A percentile compares a stretch with the other conserved stretches of the same genome.
These are phyloP conservation scores for Drosophila prosaltans DNA, from an alignment of 1,140 invertebrate genomes.

Conservation along the genomic window DNA sequence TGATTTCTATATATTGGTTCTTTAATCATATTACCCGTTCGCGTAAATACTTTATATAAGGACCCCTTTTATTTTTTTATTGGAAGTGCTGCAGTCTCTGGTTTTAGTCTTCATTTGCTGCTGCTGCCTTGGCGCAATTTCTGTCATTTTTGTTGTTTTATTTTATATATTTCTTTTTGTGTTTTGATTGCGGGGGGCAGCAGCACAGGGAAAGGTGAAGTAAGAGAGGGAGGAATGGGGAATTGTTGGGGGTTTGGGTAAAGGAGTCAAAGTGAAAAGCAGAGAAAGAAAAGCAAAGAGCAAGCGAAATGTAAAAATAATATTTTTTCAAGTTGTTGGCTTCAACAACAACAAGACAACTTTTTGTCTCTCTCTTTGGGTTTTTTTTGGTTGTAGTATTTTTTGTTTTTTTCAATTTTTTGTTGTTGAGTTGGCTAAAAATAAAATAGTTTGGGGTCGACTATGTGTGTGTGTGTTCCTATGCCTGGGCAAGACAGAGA, in stretches of 20 bases:
- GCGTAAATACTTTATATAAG: no score
- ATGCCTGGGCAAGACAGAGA: constrained; percentile 30
- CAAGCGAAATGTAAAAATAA: constrained; percentile 79
- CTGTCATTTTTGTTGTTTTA: constrained; percentile 52
- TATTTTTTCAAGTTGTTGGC: constrained; percentile 77
- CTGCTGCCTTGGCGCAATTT: constrained; percentile 63
- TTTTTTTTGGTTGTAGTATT: neutral
- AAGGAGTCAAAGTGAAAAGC: constrained; percentile 76
- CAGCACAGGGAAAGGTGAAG: neutral
- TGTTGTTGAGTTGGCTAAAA: constrained; percentile 72
- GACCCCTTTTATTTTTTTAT: neutral
- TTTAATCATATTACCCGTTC: no score
- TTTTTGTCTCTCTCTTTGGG: constrained; percentile 34
- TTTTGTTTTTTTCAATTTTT: constrained; percentile 1
- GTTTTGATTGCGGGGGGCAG: constrained; percentile 37
- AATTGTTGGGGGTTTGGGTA: constrained; percentile 34
- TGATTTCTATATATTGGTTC: no score
- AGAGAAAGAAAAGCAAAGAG: constrained; percentile 41
- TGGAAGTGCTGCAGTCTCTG: constrained; percentile 3
- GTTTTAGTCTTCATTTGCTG: constrained; percentile 22
- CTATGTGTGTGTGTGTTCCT: constrained; percentile 37
- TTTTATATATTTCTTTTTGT: constrained; percentile 62
- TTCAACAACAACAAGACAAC: constrained; percentile 57
- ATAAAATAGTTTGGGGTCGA: constrained; percentile 71
- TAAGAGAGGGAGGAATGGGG: constrained; percentile 10